These are phyloP conservation scores for Norana najaformis DNA, from an alignment of 2,888 invertebrate genomes.

Conservation along the genomic window DNA sequence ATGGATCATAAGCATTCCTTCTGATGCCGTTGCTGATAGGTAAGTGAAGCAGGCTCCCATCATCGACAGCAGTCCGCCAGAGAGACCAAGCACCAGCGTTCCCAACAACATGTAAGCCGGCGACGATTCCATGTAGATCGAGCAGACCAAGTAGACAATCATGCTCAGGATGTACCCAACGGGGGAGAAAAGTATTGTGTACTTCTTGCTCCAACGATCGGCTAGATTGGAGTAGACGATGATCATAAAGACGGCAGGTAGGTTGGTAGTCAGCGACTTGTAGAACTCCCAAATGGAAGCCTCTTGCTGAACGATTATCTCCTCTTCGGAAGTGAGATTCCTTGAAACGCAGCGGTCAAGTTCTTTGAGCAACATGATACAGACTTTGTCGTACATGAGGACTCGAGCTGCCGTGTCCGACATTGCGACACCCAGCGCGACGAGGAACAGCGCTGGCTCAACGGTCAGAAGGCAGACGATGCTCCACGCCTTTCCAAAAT, in stretches of 20 bases:
- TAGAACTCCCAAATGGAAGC: slow-evolving; percentile 27
- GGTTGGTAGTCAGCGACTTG: background rate
- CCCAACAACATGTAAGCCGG: background rate
- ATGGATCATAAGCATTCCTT: background rate
- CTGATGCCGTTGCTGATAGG: background rate
- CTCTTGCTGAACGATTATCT: background rate
- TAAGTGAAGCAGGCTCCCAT: slow-evolving; percentile 2
- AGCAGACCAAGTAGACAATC: background rate
- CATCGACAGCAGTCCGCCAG: background rate
- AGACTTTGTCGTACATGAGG: slow-evolving; percentile 29
- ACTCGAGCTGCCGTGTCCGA: slow-evolving; percentile 8
- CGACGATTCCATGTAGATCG: background rate
- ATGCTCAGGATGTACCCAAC: background rate
- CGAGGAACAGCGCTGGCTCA: slow-evolving; percentile 19
- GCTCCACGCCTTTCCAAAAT: background rate
- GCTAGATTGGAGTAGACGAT: background rate
- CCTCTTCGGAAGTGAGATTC: background rate
- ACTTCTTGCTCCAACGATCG: slow-evolving; percentile 27
- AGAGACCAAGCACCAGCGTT: background rate
- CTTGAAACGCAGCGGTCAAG: slow-evolving; percentile 8
- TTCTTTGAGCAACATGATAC: background rate
- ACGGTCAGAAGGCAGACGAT: background rate
- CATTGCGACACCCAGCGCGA: background rate
- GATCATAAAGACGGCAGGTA: slow-evolving; percentile 10
- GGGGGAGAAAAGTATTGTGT: slow-evolving; percentile 18